Evolutionary conservation across 35 echinoderm and acorn worm species (phyloP).

Genomic region (Amphiura filiformis): DNA sequence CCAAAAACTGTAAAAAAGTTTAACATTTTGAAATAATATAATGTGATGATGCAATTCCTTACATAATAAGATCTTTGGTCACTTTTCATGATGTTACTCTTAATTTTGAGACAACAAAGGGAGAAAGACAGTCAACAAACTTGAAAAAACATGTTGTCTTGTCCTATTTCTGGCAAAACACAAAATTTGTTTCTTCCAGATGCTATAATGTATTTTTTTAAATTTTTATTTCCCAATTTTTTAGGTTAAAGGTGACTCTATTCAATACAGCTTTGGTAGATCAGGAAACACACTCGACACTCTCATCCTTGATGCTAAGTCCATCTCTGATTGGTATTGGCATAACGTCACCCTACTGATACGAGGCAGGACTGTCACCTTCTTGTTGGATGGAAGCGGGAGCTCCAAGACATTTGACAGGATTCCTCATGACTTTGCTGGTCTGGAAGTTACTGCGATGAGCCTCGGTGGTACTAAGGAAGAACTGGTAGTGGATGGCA

Average conservation of each 20-base stretch:
- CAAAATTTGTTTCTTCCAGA: no score
- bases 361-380: conserved; percentile 36
- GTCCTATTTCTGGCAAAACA: no score
- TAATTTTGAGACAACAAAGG: no score
- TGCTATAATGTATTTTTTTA: no score
- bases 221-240: not conserved
- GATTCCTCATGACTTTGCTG: conserved; percentile 78
- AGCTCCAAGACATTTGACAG: conserved; percentile 52
- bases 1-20: no score
- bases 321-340: conserved; percentile 53
- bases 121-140: no score
- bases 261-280: conserved; percentile 59
- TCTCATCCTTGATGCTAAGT: conserved; percentile 26
- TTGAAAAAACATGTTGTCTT: no score
- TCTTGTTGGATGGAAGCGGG: conserved; percentile 39
- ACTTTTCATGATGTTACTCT: no score
- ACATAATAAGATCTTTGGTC: not conserved
- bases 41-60: no score
- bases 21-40: no score
- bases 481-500: conserved; percentile 51
- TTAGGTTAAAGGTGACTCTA: not conserved
- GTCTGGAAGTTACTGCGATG: conserved; percentile 49
- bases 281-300: conserved; percentile 32
- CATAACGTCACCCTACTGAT: conserved; percentile 67
- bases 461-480: conserved; percentile 60